Base-by-base conservation (phyloP, 1,140 invertebrate species). In the Eupeodes corollae region DNA sequence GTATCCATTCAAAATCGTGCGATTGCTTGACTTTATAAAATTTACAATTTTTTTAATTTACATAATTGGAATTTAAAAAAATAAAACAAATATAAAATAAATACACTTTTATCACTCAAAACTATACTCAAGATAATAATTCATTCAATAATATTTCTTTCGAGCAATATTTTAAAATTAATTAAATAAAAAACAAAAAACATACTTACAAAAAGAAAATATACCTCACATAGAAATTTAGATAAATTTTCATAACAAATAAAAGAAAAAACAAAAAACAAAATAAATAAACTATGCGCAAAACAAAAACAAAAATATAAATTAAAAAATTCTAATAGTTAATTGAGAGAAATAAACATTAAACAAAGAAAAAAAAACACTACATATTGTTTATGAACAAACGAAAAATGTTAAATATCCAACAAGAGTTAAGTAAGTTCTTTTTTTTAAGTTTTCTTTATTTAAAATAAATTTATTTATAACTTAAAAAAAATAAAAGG, bases 221-320 rank as follows among this genome's bases (percentile, higher is more conserved):
- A 16, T 47, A 47, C 40, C 35, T 47, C 40, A 47, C 19, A 38
- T 47, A 31, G 38, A 47, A 12, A 41, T 47, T 26, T n/a, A 11
- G 31, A 8, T 16, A 44, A 44, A 31, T 32, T 32, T 44, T 21
- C 21, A 43, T 30, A 31, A 31, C 16, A 31, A 44, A 31, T 19
- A 19, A 26, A 10, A 42, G 13, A 26, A 44, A 31, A 44, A 34
- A 33, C 3, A 45, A 45, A 32, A 45, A 21, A 31, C 12, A 44
- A 33, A 34, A 18, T 33, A 44, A 47, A 47, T 31, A 46, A 38
- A 46, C 38, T 38, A 38, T 46, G 38, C 34, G 38, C 18, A 46
- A 35, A 46, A 38, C 32, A 26, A 38, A 38, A 26, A 45, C 16
- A 21, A 37, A 38, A 37, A 26, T 35, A 31, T 18, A 33, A 15